A percentile compares a stretch with the other conserved stretches of the same genome.
Evolutionary conservation across 23 tunicate species (phyloP).

Genomic region (Ciona savignyi): DNA sequence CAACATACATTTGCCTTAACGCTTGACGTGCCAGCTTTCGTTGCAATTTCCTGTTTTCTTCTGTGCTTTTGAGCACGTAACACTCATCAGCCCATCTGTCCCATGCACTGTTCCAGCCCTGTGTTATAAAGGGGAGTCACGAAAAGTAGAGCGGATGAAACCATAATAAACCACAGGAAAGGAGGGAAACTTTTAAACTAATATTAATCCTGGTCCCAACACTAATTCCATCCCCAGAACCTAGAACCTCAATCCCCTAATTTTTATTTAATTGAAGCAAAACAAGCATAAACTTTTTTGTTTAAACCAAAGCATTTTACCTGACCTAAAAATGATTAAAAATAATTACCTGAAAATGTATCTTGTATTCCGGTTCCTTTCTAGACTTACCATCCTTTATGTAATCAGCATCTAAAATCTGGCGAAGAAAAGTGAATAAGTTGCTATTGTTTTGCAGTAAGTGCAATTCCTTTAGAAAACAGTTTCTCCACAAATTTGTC

Average conservation of each 20-base stretch:
- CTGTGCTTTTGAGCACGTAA: conserved; percentile 73
- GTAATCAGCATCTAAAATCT: conserved; percentile 76
- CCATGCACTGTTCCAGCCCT: conserved; percentile 97
- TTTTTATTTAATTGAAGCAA: too few species aligned
- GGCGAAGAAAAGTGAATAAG: not conserved
- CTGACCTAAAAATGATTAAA: not conserved
- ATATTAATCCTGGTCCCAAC: too few species aligned
- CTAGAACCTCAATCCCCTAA: too few species aligned
- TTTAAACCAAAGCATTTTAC: not conserved
- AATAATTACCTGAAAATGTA: conserved; percentile 76
- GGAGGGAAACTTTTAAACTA: too few species aligned
- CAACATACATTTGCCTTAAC: conserved; percentile 25
- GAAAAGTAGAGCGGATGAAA: too few species aligned
- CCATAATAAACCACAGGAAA: too few species aligned
- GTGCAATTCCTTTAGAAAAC: too few species aligned
- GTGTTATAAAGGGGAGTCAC: too few species aligned
- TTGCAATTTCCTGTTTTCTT: conserved; percentile 77
- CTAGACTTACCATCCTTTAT: conserved; percentile 48
- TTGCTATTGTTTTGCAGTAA: not conserved
- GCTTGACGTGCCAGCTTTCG: conserved; percentile 63
- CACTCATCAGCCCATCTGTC: conserved; percentile 94
- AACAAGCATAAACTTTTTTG: too few species aligned
- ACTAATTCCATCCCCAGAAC: too few species aligned
- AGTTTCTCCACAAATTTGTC: too few species aligned
- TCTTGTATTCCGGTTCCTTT: conserved; percentile 68